Percentiles rank a stretch among this genome's conserved stretches.
Evolutionary conservation across 2,113 vertebrate genomes (phyloP).

Genomic region (Phycodurus eques): DNA sequence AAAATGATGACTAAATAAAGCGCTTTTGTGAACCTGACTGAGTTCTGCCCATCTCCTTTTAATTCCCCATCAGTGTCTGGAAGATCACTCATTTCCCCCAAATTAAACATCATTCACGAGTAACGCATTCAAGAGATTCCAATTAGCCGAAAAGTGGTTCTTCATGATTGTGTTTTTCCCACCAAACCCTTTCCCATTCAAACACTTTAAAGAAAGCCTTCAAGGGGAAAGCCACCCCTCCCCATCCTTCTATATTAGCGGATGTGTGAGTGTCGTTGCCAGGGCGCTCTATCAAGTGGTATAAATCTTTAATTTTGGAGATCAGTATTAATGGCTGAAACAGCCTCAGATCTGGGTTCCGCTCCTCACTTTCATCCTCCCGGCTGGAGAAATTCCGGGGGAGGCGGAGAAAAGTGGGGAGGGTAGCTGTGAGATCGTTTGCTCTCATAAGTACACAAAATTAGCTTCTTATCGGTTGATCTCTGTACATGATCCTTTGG

Average conservation of each 20-base stretch:
- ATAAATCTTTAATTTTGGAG: conserved; percentile 91
- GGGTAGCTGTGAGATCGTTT: conserved; percentile 70
- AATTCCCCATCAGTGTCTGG: conserved; percentile 85
- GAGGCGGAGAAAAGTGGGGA: conserved; percentile 42
- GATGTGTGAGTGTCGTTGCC: conserved; percentile 56
- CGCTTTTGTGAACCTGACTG: conserved; percentile 45
- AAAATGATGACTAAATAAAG: conserved; percentile 2
- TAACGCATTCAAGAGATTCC: conserved; percentile 85
- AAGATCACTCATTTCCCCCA: conserved; percentile 82
- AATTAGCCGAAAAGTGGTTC: conserved; percentile 85
- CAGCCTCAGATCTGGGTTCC: conserved; percentile 79
- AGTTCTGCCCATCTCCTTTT: conserved; percentile 80
- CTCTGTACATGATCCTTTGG: conserved; percentile 93
- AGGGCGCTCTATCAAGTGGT: conserved; percentile 75
- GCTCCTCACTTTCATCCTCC: conserved; percentile 75
- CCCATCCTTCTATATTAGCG: conserved; percentile 26
- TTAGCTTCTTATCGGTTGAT: conserved; percentile 98
- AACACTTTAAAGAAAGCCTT: conserved; percentile 78
- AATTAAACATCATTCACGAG: conserved; percentile 88
- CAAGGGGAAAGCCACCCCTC: conserved; percentile 55
- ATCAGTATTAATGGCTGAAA: conserved; percentile 82
- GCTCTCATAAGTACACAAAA: conserved; percentile 96
- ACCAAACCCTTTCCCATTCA: conserved; percentile 49
- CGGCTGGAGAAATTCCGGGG: conserved; percentile 74
- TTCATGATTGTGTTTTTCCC: conserved; percentile 78